Evolutionary conservation across 2,113 vertebrate species (phyloP).

Genomic region (Calypte anna): DNA sequence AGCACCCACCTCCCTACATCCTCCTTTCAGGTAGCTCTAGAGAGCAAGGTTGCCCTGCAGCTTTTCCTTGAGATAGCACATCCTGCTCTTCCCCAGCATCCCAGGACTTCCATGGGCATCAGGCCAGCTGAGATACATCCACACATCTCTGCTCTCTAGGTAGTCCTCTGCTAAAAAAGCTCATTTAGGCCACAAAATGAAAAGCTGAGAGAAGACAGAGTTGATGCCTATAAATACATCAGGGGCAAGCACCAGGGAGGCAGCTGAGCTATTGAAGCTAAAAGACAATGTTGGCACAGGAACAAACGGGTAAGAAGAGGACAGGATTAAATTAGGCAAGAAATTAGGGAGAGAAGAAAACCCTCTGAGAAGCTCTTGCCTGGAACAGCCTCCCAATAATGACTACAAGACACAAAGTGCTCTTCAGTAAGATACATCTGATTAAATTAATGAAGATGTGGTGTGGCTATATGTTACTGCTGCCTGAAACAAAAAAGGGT

Average conservation of each 20-base stretch:
- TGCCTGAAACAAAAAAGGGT: background rate
- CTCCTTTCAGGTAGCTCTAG: no score
- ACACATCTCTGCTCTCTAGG: background rate
- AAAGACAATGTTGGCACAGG: conserved; percentile 62
- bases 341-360: conserved; percentile 45
- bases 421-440: background rate
- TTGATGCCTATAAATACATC: conserved; percentile 51
- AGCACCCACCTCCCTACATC: no score
- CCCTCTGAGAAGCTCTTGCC: conserved; percentile 27
- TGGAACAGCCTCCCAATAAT: background rate
- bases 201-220: background rate
- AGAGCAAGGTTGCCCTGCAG: background rate
- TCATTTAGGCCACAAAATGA: background rate
- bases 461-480: background rate
- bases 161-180: background rate
- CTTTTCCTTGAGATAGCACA: background rate
- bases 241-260: conserved; percentile 36
- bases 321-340: conserved; percentile 52
- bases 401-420: background rate
- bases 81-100: background rate
- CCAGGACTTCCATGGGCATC: accelerated
- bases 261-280: conserved; percentile 61
- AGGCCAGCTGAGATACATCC: background rate
- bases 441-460: background rate
- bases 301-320: conserved; percentile 33